Evolutionary conservation across 2,113 vertebrate species (phyloP), one percentile per base, ranked within the genome.

Genomic region (Uropsilus gracilis): DNA sequence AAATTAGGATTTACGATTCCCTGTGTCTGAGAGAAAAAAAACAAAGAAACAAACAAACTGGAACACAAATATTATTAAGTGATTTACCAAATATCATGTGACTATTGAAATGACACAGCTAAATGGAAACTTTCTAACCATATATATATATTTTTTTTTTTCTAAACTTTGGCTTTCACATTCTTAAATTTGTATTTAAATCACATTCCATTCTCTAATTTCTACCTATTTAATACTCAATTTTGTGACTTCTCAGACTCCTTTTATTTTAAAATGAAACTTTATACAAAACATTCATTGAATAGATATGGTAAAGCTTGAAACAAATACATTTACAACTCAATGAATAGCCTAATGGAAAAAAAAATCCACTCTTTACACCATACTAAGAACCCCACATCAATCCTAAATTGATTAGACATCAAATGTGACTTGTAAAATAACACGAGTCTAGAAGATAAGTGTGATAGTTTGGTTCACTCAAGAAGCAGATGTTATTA

Each of bases 191-290:
- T 1, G 71, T 44, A 42, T 57, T 9, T 32, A 87, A 72, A 73
- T 32, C 32, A 6, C 20, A 42, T 59, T 86, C 5, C 75, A 0
- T 86, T 95, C 64, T 69, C 5, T 68, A 48, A 84, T 42, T 16
- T 80, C 9, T 53, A 14, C 4, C 32, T 61, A 50, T 6, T 48
- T 20, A 80, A 28, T 55, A 34, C 66, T 76, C 89, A 30, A 72
- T 39, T 66, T 86, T 72, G 9, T 86, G 24, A 3, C 18, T 86
- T 57, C 57, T 90, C 81, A 17, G 57, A 9, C 4, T 2, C 5
- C 18, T 20, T 76, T 94, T 69, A 69, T 80, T 69, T 95, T 89
- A 63, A 84, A 94, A 80, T 66, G 22, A 75, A 68, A 42, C 44
- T 66, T 53, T 63, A 80, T 72, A 50, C 6, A 46, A 63, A 89